Evolutionary conservation across 1,140 invertebrate species (phyloP).

Genomic region (Rhizoglyphus robini): DNA sequence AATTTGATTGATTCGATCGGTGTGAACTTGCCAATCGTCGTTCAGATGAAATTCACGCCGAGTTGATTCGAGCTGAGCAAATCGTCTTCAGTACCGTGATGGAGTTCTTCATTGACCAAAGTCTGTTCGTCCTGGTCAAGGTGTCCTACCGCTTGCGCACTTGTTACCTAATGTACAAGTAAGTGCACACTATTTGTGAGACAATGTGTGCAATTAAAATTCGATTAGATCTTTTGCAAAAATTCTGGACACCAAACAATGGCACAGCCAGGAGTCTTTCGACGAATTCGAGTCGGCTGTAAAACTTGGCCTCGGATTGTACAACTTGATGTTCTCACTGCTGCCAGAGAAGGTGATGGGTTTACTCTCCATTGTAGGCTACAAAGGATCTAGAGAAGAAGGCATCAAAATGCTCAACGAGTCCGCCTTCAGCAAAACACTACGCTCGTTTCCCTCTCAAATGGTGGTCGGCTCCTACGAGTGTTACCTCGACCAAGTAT

Average conservation of each 20-base stretch:
- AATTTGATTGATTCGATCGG: neutral
- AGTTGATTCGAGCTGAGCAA: constrained; percentile 9
- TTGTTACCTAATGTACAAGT: constrained; percentile 4
- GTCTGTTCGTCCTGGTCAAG: neutral
- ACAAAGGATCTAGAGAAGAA: constrained; percentile 54
- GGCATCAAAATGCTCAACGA: neutral
- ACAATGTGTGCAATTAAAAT: neutral
- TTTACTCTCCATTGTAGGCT: constrained; percentile 82
- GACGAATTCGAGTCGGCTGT: neutral
- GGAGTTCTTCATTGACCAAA: constrained; percentile 11
- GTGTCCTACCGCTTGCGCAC: neutral
- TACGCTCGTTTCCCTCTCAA: neutral
- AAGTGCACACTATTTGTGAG: neutral
- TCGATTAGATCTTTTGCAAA: neutral
- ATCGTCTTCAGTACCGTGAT: neutral
- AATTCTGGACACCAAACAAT: neutral
- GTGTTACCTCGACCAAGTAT: constrained; percentile 15
- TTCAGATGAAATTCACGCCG: constrained; percentile 15
- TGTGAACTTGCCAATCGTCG: neutral
- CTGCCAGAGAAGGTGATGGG: constrained; percentile 69
- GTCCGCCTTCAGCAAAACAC: neutral
- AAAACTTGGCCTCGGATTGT: neutral
- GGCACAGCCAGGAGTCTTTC: neutral
- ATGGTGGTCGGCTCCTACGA: neutral
- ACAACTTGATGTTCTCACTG: constrained; percentile 46